phyloP scores from a whole-genome alignment of 2,113 vertebrate species.

The Regulus satrapa region DNA sequence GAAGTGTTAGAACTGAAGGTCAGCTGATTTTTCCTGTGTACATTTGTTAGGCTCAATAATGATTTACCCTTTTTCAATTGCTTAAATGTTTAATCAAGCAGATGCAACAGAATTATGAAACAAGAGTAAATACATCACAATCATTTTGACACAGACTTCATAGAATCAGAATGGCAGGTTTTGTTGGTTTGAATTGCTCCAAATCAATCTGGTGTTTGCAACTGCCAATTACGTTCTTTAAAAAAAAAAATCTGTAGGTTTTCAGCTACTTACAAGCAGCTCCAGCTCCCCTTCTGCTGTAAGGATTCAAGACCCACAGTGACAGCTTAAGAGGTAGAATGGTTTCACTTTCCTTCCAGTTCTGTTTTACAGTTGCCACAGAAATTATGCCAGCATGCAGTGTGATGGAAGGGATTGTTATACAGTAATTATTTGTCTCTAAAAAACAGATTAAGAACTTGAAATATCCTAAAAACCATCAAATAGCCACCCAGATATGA shows the following conservation, averaged over 20 bases:
- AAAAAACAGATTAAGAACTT: not conserved
- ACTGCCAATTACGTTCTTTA: not conserved
- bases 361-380: not conserved
- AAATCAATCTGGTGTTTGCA: not conserved
- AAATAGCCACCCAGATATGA: not conserved
- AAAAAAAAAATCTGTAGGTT: not conserved
- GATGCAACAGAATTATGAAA: slow-evolving; percentile 3
- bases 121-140: not conserved
- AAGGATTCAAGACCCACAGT: not conserved
- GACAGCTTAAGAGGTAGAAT: not conserved
- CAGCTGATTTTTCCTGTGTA: not conserved
- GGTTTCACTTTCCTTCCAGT: not conserved
- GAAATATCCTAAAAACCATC: not conserved
- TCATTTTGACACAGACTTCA: not conserved
- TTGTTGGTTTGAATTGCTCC: not conserved
- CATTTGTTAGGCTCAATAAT: not conserved
- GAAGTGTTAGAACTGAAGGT: not conserved
- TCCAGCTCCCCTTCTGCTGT: not conserved
- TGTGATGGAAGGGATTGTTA: not conserved
- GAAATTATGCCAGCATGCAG: not conserved
- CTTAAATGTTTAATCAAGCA: slow-evolving; percentile 3
- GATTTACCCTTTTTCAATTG: not conserved
- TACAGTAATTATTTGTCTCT: not conserved
- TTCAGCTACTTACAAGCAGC: not conserved
- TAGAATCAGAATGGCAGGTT: not conserved